Base-by-base conservation (phyloP, 2,797 vertebrate species). In the Labroides dimidiatus region DNA sequence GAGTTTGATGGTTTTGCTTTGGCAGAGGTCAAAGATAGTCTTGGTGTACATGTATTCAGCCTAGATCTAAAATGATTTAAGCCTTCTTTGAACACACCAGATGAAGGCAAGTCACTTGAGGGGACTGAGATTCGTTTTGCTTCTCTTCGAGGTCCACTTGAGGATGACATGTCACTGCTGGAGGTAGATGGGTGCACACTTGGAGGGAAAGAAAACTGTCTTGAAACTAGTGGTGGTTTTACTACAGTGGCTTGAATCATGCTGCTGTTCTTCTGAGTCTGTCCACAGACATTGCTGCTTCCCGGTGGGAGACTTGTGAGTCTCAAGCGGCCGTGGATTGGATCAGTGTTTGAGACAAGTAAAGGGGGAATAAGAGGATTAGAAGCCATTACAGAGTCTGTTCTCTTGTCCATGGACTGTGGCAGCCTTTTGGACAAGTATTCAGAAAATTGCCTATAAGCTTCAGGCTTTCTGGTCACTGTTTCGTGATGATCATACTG, bases 241-340 rank as follows among this genome's bases (percentile, higher is more conserved):
- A 0, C n/a, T 44, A 2, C 0, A 0, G 2, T 68, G 3, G 3
- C 13, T 33, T 24, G 42, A 27, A 13, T 1, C 1, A 6, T 20
- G n/a, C 36, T 55, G 2, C 59, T 61, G 17, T 11, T 60, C 12
- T 12, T 1, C 0, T 27, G 30, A 54, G 20, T 4, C 6, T 1
- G 6, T 2, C 0, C 16, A 1, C 9, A 10, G 1, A 47, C 24
- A 7, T 61, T 36, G 2, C 21, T 41, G 12, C 14, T 21, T 61
- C 16, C 9, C 11, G 10, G 39, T 1, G 10, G 4, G 1, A 19
- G 37, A 6, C 4, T 4, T 16, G 9, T 0, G 33, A 58, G 48
- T 62, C 36, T 70, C 27, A 78, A 37, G n/a, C 0, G 0, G 2
- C 16, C 1, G 1, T 1, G 9, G 5, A 1, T 2, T 21, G 8